Percentiles rank a stretch among this genome's conserved stretches.
These are phyloP conservation scores for Dolomedes plantarius DNA, from an alignment of 2,888 invertebrate genomes.

Conservation along the genomic window DNA sequence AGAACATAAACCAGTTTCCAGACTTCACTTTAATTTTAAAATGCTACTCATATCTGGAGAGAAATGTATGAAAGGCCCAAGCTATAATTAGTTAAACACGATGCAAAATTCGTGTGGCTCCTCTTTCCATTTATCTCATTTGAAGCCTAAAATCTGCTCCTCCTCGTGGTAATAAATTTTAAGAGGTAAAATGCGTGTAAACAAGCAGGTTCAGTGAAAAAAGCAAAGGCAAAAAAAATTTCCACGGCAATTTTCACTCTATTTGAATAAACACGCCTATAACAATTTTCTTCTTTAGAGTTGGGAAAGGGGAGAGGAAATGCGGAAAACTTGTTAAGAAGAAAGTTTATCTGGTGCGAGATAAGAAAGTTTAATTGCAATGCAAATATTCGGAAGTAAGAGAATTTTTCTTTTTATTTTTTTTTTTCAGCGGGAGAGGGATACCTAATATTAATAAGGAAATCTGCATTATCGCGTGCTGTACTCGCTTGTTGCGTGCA, in stretches of 20 bases:
- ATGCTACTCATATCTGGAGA: no score
- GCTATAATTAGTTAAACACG: background rate
- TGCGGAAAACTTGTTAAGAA: background rate
- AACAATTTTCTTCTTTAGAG: background rate
- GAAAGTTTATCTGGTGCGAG: constrained; percentile 5
- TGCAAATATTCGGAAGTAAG: background rate
- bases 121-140: background rate
- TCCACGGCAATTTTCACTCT: background rate
- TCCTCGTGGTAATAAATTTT: background rate
- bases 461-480: background rate
- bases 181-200: background rate
- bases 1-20: no score
- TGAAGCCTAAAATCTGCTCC: background rate
- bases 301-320: background rate
- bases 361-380: constrained; percentile 13
- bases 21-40: no score
- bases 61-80: no score
- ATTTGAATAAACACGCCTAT: background rate
- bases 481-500: background rate
- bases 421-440: background rate
- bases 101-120: background rate
- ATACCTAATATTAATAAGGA: constrained; percentile 7
- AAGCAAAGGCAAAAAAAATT: background rate
- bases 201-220: background rate
- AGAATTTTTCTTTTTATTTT: background rate